phyloP scores from a whole-genome alignment of 1,140 invertebrate genomes.

The honey bee (Apis mellifera) region DNA sequence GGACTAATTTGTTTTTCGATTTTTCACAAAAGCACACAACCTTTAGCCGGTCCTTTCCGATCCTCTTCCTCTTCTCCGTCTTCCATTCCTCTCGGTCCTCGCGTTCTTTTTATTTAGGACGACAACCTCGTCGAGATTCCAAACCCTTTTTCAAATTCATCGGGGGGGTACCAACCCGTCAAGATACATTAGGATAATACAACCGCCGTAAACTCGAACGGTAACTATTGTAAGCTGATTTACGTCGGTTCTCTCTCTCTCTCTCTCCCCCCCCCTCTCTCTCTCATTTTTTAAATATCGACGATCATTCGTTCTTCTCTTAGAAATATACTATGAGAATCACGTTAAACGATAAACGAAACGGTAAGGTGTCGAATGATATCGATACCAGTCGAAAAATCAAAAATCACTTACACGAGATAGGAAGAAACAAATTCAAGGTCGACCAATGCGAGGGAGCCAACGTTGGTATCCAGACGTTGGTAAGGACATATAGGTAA shows the following conservation, averaged over 20 bases:
- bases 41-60: constrained; percentile 13
- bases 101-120: constrained; percentile 26
- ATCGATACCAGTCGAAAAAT: constrained; percentile 18
- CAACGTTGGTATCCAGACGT: constrained; percentile 21
- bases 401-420: not conserved
- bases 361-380: too few species aligned
- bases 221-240: constrained; percentile 65
- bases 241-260: constrained; percentile 42
- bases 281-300: not conserved
- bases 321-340: too few species aligned
- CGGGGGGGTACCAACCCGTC: constrained; percentile 60
- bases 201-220: constrained; percentile 65
- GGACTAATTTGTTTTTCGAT: constrained; percentile 76
- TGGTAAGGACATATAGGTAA: constrained; percentile 56
- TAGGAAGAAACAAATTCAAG: constrained; percentile 40
- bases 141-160: constrained; percentile 51
- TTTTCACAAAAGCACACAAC: constrained; percentile 68
- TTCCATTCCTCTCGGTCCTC: constrained; percentile 1
- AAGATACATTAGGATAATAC: constrained; percentile 67
- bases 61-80: not conserved
- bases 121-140: constrained; percentile 54
- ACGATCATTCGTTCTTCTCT: not conserved
- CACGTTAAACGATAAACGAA: too few species aligned
- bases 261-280: not conserved
- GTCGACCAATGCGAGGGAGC: constrained; percentile 46